Percentiles rank a stretch among this genome's conserved stretches.
Conservation (phyloP, 2,797 vertebrate species). For the Iguana delicatissima region DNA sequence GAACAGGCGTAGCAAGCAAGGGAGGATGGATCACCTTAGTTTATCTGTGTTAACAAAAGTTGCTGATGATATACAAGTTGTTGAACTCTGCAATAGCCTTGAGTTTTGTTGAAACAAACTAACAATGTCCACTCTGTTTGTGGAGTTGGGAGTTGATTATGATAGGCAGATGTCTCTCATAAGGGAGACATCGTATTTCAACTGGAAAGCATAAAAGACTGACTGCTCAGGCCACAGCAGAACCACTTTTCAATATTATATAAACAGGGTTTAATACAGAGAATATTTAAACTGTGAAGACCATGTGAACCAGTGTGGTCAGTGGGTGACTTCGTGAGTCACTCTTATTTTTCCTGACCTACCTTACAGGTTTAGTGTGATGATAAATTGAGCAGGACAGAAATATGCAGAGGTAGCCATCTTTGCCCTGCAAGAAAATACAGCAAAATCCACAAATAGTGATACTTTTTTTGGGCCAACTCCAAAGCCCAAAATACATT, state of each 20-base stretch:
- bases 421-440: no score
- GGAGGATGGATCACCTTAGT: not conserved
- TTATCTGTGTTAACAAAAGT: not conserved
- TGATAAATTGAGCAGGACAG: not conserved
- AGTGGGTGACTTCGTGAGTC: not conserved
- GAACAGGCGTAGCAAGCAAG: not conserved
- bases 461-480: no score
- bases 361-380: not conserved
- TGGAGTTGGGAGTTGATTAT: not conserved
- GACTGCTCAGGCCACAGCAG: constrained; percentile 4
- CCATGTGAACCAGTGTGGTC: constrained; percentile 1
- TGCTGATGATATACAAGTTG: not conserved
- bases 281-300: constrained; percentile 46
- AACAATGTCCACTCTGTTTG: not conserved
- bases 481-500: no score
- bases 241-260: not conserved
- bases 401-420: not conserved
- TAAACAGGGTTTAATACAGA: constrained; percentile 19
- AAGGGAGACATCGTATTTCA: not conserved
- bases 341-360: not conserved
- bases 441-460: no score
- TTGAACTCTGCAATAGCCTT: not conserved
- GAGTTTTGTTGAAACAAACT: not conserved
- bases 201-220: constrained; percentile 7
- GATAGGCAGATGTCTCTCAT: not conserved